Conservation (phyloP, 2,113 vertebrate genomes). For the Prochilodus magdalenae region DNA sequence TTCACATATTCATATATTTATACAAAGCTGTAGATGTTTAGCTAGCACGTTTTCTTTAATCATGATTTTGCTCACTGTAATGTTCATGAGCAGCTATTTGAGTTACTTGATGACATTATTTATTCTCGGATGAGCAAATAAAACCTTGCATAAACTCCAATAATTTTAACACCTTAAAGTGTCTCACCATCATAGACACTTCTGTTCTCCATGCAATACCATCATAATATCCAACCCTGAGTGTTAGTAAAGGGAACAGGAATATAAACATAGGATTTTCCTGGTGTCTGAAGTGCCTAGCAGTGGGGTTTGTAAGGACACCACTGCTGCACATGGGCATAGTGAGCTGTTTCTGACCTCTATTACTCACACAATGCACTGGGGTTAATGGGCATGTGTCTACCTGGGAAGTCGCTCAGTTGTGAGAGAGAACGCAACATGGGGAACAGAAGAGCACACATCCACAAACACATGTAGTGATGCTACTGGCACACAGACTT, state of each 20-base stretch:
- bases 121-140: not conserved
- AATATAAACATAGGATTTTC: not conserved
- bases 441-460: conserved; percentile 31
- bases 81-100: no score
- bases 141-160: no score
- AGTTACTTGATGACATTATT: not conserved
- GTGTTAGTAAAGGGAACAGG: not conserved
- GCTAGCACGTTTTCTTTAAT: no score
- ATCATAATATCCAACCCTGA: not conserved
- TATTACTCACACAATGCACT: conserved; percentile 66
- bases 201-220: not conserved
- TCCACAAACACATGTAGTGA: not conserved
- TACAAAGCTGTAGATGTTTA: no score
- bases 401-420: conserved; percentile 60
- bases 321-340: not conserved
- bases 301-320: not conserved
- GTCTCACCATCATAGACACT: not conserved
- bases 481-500: not conserved
- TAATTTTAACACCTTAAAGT: no score
- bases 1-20: no score
- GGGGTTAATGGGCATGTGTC: conserved; percentile 62
- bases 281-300: not conserved
- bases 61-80: no score
- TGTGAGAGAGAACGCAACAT: conserved; percentile 51
- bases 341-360: not conserved